Evolutionary conservation across 1,140 invertebrate genomes (phyloP).

Genomic region (Panagrolaimus sp.): DNA sequence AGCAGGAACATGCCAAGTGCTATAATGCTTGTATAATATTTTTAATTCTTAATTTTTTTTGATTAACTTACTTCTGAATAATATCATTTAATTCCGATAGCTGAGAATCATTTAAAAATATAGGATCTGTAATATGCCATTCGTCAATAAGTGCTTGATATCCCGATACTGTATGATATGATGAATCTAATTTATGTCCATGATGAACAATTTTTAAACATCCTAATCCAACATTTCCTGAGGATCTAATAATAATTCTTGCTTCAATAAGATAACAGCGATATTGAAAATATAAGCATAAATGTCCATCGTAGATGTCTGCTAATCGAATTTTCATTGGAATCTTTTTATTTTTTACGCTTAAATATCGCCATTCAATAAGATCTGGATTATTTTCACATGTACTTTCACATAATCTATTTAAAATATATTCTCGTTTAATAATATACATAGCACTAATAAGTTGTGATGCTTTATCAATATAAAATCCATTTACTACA

Average conservation of each 20-base stretch:
- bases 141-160: neutral
- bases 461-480: neutral
- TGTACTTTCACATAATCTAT: neutral
- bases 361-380: neutral
- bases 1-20: neutral
- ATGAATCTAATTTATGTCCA: neutral
- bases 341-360: neutral
- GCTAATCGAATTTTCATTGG: neutral
- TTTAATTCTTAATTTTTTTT: neutral
- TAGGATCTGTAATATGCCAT: neutral
- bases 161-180: neutral
- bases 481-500: neutral
- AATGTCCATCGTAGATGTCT: neutral
- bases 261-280: neutral
- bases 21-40: neutral
- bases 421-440: conserved; percentile 4
- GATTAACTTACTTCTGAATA: neutral
- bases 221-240: neutral
- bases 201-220: neutral
- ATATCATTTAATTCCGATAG: too few species aligned
- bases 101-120: too few species aligned
- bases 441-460: neutral
- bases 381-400: conserved; percentile 7
- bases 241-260: neutral
- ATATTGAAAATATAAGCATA: neutral